Conservation (phyloP, 2,797 vertebrate genomes). For the Naso thynnoides region DNA sequence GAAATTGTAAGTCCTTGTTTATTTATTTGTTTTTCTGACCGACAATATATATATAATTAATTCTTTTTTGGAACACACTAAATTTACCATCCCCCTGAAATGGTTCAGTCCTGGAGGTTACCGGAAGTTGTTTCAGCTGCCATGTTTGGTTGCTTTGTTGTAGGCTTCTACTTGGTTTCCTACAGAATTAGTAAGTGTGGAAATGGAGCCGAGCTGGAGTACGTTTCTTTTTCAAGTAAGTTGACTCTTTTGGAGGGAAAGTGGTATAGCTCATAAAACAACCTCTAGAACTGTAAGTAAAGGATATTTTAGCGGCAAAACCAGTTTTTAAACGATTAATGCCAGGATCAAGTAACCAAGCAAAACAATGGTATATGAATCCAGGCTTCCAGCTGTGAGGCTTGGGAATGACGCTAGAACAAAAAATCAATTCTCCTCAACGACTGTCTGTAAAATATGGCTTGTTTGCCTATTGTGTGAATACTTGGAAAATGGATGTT, state of each 20-base stretch:
- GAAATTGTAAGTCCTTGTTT: fast-evolving
- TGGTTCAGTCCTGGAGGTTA: conserved; percentile 83
- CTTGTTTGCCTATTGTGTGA: conserved; percentile 4
- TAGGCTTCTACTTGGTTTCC: conserved; percentile 85
- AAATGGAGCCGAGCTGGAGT: conserved; percentile 89
- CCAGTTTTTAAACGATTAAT: conserved; percentile 69
- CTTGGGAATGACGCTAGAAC: conserved; percentile 81
- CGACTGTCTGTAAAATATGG: conserved; percentile 32
- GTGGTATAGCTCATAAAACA: conserved; percentile 27
- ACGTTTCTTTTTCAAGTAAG: conserved; percentile 89
- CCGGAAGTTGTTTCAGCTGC: conserved; percentile 88
- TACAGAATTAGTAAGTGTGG: conserved; percentile 86
- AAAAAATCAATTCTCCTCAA: conserved; percentile 70
- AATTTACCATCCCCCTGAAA: conserved; percentile 45
- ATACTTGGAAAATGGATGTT: background rate
- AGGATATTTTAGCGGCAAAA: conserved; percentile 45
- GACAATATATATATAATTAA: fast-evolving
- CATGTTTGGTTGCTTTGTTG: conserved; percentile 91
- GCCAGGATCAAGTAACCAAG: conserved; percentile 80
- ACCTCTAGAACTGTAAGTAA: background rate
- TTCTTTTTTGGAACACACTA: background rate
- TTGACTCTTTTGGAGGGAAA: conserved; percentile 56
- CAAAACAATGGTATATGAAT: conserved; percentile 89
- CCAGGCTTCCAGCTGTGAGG: conserved; percentile 89
- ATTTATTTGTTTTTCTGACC: fast-evolving